Evolutionary conservation across 2,888 invertebrate species (phyloP).

Genomic region (Calameuta pallipes): DNA sequence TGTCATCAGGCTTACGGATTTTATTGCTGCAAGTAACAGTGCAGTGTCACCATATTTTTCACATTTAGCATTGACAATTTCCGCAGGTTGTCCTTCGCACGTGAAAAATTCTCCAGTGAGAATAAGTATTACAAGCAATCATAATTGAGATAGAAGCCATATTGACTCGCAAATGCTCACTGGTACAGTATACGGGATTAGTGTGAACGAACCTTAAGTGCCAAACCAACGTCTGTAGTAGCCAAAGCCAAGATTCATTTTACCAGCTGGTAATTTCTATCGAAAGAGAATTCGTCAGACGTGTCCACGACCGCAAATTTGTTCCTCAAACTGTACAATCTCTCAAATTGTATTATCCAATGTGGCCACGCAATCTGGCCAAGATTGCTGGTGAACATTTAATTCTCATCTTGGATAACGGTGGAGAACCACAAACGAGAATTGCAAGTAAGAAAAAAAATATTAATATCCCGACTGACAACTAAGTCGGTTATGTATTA

Average conservation of each 20-base stretch:
- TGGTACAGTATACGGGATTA: not conserved
- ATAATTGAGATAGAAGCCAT: not conserved
- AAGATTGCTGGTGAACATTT: not conserved
- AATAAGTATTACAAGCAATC: not conserved
- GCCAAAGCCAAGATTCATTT: not conserved
- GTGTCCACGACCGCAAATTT: not conserved
- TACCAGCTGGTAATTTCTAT: not conserved
- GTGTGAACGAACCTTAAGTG: not conserved
- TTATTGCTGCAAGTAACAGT: not conserved
- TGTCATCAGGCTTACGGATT: not conserved
- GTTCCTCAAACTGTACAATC: not conserved
- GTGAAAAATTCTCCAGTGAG: not conserved
- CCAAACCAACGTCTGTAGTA: not conserved
- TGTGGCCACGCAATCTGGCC: not conserved
- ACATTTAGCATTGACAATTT: not conserved
- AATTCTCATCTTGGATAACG: not conserved
- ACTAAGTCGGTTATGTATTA: not conserved
- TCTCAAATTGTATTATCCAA: not conserved
- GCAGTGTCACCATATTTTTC: not conserved
- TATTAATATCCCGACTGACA: not conserved
- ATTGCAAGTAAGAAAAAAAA: not conserved
- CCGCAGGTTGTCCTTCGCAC: not conserved
- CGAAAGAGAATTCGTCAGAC: not conserved
- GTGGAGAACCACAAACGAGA: not conserved
- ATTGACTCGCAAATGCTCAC: not conserved